Evolutionary conservation across 92 coral and sea anemone species (phyloP), one percentile per base, ranked within the genome.

Genomic region (Nematostella vectensis): DNA sequence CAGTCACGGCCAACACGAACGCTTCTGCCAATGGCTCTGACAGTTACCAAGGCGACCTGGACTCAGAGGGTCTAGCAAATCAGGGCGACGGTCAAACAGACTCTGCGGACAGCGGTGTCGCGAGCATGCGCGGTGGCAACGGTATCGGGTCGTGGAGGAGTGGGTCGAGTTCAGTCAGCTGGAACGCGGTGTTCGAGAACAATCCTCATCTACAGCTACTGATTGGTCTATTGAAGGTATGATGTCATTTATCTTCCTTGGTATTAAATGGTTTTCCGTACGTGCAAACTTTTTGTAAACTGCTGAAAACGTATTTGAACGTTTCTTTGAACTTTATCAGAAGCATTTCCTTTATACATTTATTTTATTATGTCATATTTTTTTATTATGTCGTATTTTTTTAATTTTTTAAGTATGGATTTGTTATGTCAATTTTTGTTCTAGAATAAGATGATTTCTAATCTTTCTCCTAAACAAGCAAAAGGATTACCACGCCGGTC

Each of bases 121-220:
- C 88, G 38, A 82, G 83, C 78, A 59, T 80, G 65, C 78, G 82
- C 65, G 62, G 50, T 48, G 59, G 63, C 63, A 70, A 80, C 15
- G 68, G 84, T 55, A 71, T 80, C 30, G 88, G 95, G 25, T 71
- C 88, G 45, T 84, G 94, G 94, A 74, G 83, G 60, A 84, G 80
- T 79, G 94, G 80, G 21, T 68, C 94, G 58, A 75, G 94, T 29
- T 74, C 73, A 29, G 74, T 67, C 1, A 84, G 80, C 58, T 84
- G 94, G 94, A 61, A 67, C 40, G 77, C 71, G 3, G 94, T 84
- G 24, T 79, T 70, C 58, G 94, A 84, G 43, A 79, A 74, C 48
- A 79, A 57, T 27, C 95, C 95, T 15, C 95, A 85, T 44, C 59
- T 85, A 17, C 80, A 71, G 58, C 29, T 85, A 27, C 48, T 85